phyloP scores from a whole-genome alignment of 2,888 invertebrate species.

The Lithosia quadra region DNA sequence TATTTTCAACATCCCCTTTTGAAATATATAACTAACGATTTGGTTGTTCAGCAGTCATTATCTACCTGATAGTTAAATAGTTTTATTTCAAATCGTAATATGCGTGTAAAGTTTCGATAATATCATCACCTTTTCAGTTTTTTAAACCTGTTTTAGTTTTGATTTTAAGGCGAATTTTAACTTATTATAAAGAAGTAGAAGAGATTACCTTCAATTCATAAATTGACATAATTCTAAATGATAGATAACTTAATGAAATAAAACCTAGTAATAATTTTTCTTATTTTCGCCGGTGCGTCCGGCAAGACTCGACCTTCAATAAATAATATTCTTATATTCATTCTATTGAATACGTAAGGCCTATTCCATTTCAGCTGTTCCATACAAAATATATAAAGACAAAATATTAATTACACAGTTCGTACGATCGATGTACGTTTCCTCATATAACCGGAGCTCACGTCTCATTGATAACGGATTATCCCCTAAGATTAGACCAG shows the following conservation, averaged over 20 bases:
- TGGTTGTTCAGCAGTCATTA: neutral
- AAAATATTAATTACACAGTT: constrained; percentile 50
- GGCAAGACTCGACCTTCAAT: neutral
- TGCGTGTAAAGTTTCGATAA: neutral
- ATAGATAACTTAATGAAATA: neutral
- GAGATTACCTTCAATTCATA: neutral
- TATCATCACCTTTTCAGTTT: neutral
- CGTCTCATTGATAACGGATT: constrained; percentile 76
- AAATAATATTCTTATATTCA: neutral
- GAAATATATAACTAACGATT: neutral
- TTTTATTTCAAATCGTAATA: neutral
- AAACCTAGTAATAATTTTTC: neutral
- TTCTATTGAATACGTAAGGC: neutral
- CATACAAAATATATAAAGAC: constrained; percentile 19
- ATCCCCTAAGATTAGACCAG: constrained; percentile 72
- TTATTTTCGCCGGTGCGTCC: neutral
- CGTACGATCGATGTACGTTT: constrained; percentile 37
- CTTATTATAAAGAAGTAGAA: neutral
- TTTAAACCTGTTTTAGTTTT: neutral
- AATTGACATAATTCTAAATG: too few species aligned
- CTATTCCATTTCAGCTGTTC: constrained; percentile 2
- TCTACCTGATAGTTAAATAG: neutral
- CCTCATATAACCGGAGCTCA: constrained; percentile 44
- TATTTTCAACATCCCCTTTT: neutral
- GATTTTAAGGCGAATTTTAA: too few species aligned